Evolutionary conservation across 2,888 invertebrate genomes (phyloP).

Genomic region (Drosophila lutescens): DNA sequence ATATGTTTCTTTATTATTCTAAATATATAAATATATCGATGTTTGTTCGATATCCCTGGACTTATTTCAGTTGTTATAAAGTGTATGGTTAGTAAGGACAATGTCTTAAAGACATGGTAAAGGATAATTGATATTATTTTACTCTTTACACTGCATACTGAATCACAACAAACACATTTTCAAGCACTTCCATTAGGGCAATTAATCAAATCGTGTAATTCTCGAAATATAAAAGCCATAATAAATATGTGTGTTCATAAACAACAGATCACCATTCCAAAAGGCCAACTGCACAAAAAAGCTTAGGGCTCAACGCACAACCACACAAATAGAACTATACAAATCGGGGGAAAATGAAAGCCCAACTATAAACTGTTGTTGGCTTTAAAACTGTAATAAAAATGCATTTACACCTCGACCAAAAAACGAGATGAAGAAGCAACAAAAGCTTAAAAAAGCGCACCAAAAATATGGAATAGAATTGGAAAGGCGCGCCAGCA

Average conservation of each 20-base stretch:
- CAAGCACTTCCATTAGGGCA: slow-evolving; percentile 25
- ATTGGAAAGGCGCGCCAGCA: slow-evolving; percentile 6
- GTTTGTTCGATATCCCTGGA: too few species aligned
- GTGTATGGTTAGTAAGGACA: too few species aligned
- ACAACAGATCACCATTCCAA: slow-evolving; percentile 52
- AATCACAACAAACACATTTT: too few species aligned
- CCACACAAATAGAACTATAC: slow-evolving; percentile 17
- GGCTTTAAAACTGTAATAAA: slow-evolving; percentile 54
- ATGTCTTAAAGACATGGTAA: too few species aligned
- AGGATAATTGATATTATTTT: too few species aligned
- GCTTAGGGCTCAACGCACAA: slow-evolving; percentile 7
- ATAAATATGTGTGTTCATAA: slow-evolving; percentile 36
- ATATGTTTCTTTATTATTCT: too few species aligned
- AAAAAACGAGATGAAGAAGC: slow-evolving; percentile 19
- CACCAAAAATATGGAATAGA: slow-evolving; percentile 37
- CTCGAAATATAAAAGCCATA: slow-evolving; percentile 43
- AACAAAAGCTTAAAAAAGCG: slow-evolving; percentile 8
- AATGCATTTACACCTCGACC: slow-evolving; percentile 64
- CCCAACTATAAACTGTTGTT: slow-evolving; percentile 35
- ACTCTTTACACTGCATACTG: too few species aligned
- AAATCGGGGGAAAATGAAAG: slow-evolving; percentile 12
- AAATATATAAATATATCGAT: too few species aligned
- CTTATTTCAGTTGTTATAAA: too few species aligned
- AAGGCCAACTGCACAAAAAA: slow-evolving; percentile 7
- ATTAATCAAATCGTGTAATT: slow-evolving; percentile 58